phyloP scores from a whole-genome alignment of 2,797 vertebrate species.

The Ctenopoma kingsleyae region DNA sequence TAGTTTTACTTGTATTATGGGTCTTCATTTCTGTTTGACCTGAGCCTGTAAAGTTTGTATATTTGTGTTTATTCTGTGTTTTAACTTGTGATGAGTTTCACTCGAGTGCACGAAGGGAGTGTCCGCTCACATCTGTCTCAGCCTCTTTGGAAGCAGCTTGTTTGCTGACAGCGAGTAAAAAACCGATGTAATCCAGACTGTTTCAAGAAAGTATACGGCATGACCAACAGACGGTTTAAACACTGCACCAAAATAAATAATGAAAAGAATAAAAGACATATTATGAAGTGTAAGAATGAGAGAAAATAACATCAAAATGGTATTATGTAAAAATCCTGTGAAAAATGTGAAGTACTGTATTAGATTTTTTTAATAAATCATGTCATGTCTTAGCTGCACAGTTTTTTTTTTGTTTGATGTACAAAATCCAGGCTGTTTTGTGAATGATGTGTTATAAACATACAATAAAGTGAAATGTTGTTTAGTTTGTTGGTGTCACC shows the following conservation, averaged over 20 bases:
- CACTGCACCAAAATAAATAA: background rate
- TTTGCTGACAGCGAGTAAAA: too few species aligned
- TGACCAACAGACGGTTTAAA: too few species aligned
- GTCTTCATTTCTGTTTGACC: background rate
- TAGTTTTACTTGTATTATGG: background rate
- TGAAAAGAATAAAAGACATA: background rate
- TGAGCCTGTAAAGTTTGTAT: slow-evolving; percentile 36
- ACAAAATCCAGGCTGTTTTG: slow-evolving; percentile 19
- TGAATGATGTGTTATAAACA: slow-evolving; percentile 13
- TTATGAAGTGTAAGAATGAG: background rate
- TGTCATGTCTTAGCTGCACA: slow-evolving; percentile 3
- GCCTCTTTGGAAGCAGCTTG: too few species aligned
- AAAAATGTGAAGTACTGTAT: slow-evolving; percentile 14
- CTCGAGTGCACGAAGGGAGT: slow-evolving; percentile 16
- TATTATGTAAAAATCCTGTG: background rate
- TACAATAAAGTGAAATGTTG: slow-evolving; percentile 33
- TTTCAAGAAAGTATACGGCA: too few species aligned
- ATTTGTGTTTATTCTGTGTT: slow-evolving; percentile 20
- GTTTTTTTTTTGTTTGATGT: slow-evolving; percentile 14
- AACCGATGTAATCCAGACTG: background rate
- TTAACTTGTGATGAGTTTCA: background rate
- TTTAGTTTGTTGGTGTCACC: too few species aligned
- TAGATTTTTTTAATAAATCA: background rate
- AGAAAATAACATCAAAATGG: too few species aligned
- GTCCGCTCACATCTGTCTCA: background rate